Conservation (phyloP, 2,888 invertebrate genomes). For the Hartigia nigra region DNA sequence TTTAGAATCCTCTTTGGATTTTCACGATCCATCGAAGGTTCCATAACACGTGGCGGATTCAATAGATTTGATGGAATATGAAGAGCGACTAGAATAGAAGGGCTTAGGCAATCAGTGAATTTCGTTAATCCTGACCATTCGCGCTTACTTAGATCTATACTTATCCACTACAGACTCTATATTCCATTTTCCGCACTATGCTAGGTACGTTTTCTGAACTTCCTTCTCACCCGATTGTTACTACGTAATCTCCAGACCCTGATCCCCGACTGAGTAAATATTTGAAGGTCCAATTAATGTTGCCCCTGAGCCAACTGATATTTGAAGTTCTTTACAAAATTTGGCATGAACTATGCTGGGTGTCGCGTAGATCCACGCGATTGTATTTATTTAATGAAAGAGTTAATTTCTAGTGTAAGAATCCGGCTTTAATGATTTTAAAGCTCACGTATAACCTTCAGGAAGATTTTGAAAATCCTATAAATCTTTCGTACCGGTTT, state of each 20-base stretch:
- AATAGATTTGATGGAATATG: neutral
- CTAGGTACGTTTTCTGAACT: neutral
- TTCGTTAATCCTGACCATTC: neutral
- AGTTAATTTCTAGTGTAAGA: too few species aligned
- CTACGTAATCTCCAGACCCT: neutral
- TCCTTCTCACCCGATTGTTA: neutral
- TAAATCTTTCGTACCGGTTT: neutral
- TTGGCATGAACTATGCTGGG: neutral
- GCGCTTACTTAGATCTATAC: neutral
- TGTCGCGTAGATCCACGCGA: neutral
- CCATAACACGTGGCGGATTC: neutral
- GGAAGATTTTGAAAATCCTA: neutral
- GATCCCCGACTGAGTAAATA: slow-evolving; percentile 10
- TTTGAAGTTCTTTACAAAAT: neutral
- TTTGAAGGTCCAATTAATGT: slow-evolving; percentile 12
- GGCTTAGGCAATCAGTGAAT: neutral
- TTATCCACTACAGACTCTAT: neutral
- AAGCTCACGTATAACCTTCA: too few species aligned
- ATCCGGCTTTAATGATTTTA: too few species aligned
- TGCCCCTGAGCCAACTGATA: neutral
- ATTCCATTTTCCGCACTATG: neutral
- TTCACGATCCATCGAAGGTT: neutral
- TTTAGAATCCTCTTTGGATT: neutral
- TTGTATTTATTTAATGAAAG: neutral
- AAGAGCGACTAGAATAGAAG: neutral